Evolutionary conservation across 2,797 vertebrate genomes (phyloP).

Genomic region (Coregonus ussuriensis): DNA sequence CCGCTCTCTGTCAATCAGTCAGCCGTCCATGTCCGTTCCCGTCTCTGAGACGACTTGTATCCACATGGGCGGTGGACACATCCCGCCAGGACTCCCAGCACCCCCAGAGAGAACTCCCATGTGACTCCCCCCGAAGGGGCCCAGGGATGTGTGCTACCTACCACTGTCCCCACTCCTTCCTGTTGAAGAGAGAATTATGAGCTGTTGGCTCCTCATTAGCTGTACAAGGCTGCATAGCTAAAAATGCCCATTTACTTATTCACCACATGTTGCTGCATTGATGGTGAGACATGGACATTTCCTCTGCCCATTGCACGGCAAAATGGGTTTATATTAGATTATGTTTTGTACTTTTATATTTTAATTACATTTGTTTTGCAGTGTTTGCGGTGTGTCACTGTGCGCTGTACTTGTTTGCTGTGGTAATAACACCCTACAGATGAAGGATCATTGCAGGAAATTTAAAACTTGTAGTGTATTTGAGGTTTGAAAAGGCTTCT

Average conservation of each 20-base stretch:
- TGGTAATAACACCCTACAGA: neutral
- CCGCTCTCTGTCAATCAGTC: neutral
- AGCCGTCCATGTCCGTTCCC: neutral
- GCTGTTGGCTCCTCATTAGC: constrained; percentile 16
- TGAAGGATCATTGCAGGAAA: too few relatives aligned
- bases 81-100: neutral
- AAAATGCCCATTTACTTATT: neutral
- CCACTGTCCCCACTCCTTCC: neutral
- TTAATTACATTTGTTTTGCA: neutral
- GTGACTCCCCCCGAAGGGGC: neutral
- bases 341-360: neutral
- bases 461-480: too few relatives aligned
- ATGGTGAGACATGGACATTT: neutral
- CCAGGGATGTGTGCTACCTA: too few relatives aligned
- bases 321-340: neutral
- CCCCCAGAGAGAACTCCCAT: neutral
- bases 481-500: too few relatives aligned
- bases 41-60: neutral
- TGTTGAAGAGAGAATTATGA: constrained; percentile 14
- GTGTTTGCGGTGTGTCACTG: constrained; percentile 26
- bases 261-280: neutral
- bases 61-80: neutral
- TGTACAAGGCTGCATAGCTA: constrained; percentile 4
- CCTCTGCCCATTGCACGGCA: neutral
- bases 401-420: neutral